Evolutionary conservation across 1,140 invertebrate species (phyloP), one percentile per base, ranked within the genome.

Genomic region (Carposina sasakii): DNA sequence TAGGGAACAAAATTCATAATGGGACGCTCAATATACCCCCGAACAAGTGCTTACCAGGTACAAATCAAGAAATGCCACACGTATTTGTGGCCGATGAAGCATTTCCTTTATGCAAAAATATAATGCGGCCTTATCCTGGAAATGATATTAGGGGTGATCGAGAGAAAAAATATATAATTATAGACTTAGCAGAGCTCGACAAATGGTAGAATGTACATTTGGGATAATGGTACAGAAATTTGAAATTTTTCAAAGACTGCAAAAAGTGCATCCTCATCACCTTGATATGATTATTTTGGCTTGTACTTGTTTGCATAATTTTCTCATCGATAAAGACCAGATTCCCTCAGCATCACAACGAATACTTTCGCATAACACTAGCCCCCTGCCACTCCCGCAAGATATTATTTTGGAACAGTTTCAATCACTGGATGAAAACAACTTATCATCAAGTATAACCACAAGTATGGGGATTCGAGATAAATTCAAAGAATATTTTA

Each of bases 31-130:
- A 67, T 46, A 47, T 77, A 17, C 74, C 74, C 24, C 31, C 41
- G 26, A 47, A 41, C 45, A 41, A 48, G 46, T 15, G 28, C 36
- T 39, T 68, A n/a, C 56, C 53, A 45, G 26, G 43, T 16, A 28
- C 21, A 9, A 40, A 31, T 13, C 48, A 48, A 21, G 39, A 16
- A 31, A 44, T 50, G 12, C 75, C 70, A 12, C 64, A 60, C 37
- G 56, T 75, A 8, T 53, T 84, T 51, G 54, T 85, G 9, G 76
- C 54, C 15, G 82, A 84, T 68, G 76, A 79, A 15, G 72, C 72
- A 10, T 85, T 85, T 53, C 51, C 63, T 10, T 52, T 86, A 23
- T 40, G 48, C 12, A 13, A 39, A 3, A 53, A 78, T 46, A 46
- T 85, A 31, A 57, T 83, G 57, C 79, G 74, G 42, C 72, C 73